These are phyloP conservation scores for Lepeophtheirus nordmannii DNA, from an alignment of 2,888 invertebrate species.

Conservation along the genomic window DNA sequence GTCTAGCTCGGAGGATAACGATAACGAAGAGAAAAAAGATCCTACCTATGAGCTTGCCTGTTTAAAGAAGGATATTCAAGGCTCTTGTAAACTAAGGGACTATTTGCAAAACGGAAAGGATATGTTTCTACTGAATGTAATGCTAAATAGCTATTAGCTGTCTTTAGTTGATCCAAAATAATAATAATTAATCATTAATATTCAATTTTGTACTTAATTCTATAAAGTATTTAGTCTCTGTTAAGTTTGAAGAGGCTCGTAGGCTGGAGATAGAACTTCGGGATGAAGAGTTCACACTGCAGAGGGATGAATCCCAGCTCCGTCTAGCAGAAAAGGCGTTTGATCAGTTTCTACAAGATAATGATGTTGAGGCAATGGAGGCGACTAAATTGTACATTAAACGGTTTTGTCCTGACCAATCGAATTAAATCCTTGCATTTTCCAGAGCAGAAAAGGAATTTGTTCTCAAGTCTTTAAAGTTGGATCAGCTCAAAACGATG, in stretches of 20 bases:
- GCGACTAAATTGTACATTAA: conserved; percentile 12
- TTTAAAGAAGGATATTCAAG: conserved; percentile 5
- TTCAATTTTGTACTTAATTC: not conserved
- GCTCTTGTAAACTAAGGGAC: conserved; percentile 1
- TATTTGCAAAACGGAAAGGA: conserved; percentile 3
- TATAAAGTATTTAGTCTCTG: conserved; percentile 11
- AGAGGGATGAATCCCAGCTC: conserved; percentile 15
- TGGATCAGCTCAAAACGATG: conserved; percentile 5
- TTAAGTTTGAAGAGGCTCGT: conserved; percentile 4
- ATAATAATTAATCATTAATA: not conserved
- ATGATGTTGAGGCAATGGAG: conserved; percentile 14
- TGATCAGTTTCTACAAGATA: conserved; percentile 22
- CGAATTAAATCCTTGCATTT: not conserved
- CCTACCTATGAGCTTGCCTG: conserved; percentile 16
- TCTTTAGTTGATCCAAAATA: not conserved
- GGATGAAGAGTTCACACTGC: conserved; percentile 9
- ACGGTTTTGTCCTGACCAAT: not conserved
- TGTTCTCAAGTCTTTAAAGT: not conserved
- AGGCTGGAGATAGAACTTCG: conserved; percentile 16
- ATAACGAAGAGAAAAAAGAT: not conserved
- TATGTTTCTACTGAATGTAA: conserved; percentile 16
- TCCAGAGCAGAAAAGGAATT: not conserved
- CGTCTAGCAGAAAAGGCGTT: conserved; percentile 18
- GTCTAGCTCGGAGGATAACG: not conserved
- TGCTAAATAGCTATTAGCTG: not conserved